A percentile compares a stretch with the other conserved stretches of the same genome.
Conservation (phyloP, 2,113 vertebrate genomes). For the Phyllostomus discolor region DNA sequence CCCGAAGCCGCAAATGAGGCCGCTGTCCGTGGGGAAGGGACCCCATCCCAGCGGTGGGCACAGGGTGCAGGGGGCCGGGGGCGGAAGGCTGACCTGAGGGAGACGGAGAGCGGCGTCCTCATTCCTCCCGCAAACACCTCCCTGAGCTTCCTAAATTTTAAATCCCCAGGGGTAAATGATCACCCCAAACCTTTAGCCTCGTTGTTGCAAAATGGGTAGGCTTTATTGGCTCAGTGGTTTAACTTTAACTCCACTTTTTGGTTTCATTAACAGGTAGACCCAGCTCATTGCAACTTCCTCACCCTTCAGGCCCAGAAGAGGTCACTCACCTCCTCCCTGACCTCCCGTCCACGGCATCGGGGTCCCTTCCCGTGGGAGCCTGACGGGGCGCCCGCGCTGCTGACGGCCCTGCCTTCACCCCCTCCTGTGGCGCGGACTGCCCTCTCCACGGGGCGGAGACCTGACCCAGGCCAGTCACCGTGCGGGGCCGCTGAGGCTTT, state of each 20-base stretch:
- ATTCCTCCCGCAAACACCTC: neutral
- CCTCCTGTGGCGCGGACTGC: neutral
- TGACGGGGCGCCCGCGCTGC: fast-evolving
- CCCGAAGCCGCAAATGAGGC: neutral
- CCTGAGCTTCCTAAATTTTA: neutral
- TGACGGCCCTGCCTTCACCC: neutral
- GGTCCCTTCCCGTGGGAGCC: neutral
- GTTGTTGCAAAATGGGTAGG: neutral
- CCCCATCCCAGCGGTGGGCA: neutral
- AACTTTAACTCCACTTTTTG: constrained; percentile 58
- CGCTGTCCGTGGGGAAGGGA: neutral
- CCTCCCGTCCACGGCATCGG: neutral
- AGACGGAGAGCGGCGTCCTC: neutral
- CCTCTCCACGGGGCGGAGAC: neutral
- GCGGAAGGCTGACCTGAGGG: constrained; percentile 20
- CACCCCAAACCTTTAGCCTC: constrained; percentile 12
- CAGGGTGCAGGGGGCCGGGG: neutral
- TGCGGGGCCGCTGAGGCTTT: no score
- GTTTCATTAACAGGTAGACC: neutral
- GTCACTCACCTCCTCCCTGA: neutral
- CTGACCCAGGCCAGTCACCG: neutral
- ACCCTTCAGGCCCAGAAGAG: neutral
- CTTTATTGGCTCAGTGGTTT: constrained; percentile 6
- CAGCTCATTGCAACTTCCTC: neutral
- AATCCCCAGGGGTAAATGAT: constrained; percentile 19